phyloP scores from a whole-genome alignment of 2,113 vertebrate genomes.

The Dipodomys merriami region DNA sequence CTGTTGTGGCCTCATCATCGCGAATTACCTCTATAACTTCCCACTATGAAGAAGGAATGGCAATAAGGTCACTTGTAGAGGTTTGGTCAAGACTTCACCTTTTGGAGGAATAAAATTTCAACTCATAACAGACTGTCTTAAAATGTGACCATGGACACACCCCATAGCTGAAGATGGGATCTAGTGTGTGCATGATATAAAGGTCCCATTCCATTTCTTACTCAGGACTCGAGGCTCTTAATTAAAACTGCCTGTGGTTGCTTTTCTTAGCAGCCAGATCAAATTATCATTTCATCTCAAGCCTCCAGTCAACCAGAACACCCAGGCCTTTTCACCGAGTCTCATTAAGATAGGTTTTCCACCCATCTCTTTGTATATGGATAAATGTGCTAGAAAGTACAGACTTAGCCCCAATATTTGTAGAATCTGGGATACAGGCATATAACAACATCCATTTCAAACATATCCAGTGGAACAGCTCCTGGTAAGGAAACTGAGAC shows the following conservation, averaged over 20 bases:
- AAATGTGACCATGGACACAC: background rate
- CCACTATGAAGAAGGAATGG: background rate
- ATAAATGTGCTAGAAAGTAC: background rate
- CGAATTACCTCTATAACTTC: background rate
- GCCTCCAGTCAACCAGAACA: background rate
- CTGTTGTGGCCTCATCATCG: background rate
- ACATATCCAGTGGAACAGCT: background rate
- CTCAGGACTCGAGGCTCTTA: background rate
- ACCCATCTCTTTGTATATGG: background rate
- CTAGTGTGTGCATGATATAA: background rate
- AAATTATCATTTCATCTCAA: background rate
- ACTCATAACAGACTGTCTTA: background rate
- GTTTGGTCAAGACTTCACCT: background rate
- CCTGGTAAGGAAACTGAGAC: background rate
- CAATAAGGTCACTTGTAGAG: background rate
- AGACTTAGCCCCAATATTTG: background rate
- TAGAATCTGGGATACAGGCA: background rate
- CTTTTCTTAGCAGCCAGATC: background rate
- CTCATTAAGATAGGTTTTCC: background rate
- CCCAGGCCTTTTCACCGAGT: background rate
- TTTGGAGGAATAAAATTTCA: background rate
- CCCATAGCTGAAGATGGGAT: background rate
- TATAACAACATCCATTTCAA: background rate
- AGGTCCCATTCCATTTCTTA: background rate
- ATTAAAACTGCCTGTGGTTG: background rate